Percentiles rank a stretch among this genome's conserved stretches.
Evolutionary conservation across 2,888 invertebrate species (phyloP).

Genomic region (Volucella inanis): DNA sequence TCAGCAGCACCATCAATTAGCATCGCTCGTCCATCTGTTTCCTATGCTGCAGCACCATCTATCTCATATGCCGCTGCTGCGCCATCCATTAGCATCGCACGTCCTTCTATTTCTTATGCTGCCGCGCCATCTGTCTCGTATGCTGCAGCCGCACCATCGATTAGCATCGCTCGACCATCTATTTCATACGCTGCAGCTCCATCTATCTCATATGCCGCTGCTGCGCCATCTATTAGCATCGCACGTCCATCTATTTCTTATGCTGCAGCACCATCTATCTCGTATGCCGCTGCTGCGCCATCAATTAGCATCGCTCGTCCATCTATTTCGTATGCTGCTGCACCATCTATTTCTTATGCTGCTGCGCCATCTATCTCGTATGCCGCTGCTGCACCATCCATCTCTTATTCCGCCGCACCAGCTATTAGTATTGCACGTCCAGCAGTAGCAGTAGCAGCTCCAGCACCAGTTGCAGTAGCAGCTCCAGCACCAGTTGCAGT

Average conservation of each 20-base stretch:
- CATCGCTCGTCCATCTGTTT: slow-evolving; percentile 63
- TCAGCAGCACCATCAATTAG: slow-evolving; percentile 76
- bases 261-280: slow-evolving; percentile 68
- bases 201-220: slow-evolving; percentile 22
- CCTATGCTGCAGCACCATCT: slow-evolving; percentile 51
- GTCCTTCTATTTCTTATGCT: slow-evolving; percentile 44
- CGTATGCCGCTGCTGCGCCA: slow-evolving; percentile 77
- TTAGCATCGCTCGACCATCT: slow-evolving; percentile 31
- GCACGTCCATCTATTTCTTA: slow-evolving; percentile 64
- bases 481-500: slow-evolving; percentile 67
- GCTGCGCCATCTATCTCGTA: slow-evolving; percentile 1
- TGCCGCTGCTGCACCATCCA: slow-evolving; percentile 60
- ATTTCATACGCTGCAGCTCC: slow-evolving; percentile 23
- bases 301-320: slow-evolving; percentile 70
- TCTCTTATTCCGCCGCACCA: slow-evolving; percentile 31
- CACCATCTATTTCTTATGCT: slow-evolving; percentile 46
- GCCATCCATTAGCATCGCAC: slow-evolving; percentile 49
- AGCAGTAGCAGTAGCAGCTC: slow-evolving; percentile 56
- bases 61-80: slow-evolving; percentile 28
- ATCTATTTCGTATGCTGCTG: slow-evolving; percentile 29
- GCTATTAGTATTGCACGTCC: slow-evolving; percentile 70
- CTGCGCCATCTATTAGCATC: slow-evolving; percentile 39
- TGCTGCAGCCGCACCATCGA: slow-evolving; percentile 41
- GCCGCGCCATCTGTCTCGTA: slow-evolving; percentile 50
- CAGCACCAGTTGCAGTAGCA: slow-evolving; percentile 69